Conservation (phyloP, 2,888 invertebrate genomes). For the Xestobium rufovillosum region DNA sequence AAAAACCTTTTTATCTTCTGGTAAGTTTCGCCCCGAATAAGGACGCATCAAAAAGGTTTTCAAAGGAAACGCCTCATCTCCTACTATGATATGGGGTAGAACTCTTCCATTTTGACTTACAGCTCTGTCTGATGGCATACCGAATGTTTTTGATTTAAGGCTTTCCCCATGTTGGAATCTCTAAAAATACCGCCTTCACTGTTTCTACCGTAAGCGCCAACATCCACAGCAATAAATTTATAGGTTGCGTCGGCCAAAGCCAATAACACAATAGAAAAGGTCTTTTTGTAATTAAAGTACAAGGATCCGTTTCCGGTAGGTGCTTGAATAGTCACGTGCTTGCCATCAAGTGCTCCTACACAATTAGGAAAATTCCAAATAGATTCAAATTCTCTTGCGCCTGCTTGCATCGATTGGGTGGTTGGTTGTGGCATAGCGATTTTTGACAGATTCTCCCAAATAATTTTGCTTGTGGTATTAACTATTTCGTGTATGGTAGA, state of each 20-base stretch:
- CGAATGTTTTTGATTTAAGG: constrained; percentile 17
- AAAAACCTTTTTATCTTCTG: constrained; percentile 20
- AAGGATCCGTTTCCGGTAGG: constrained; percentile 21
- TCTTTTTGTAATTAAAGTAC: constrained; percentile 16
- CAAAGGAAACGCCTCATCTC: constrained; percentile 24
- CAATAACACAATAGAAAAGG: constrained; percentile 17
- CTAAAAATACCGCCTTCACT: constrained; percentile 17
- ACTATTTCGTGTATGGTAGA: constrained; percentile 25
- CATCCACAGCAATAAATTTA: constrained; percentile 17
- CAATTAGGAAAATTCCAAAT: constrained; percentile 26
- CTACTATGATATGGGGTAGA: constrained; percentile 15
- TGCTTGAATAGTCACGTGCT: constrained; percentile 21
- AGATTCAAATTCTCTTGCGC: constrained; percentile 17
- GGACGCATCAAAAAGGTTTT: constrained; percentile 25
- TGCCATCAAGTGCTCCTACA: constrained; percentile 22
- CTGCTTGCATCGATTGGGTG: constrained; percentile 15
- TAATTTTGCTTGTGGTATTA: constrained; percentile 17
- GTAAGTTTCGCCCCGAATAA: constrained; percentile 21
- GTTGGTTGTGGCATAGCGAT: constrained; percentile 19
- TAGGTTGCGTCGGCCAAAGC: constrained; percentile 12
- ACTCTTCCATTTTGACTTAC: constrained; percentile 13
- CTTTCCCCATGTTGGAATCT: constrained; percentile 19
- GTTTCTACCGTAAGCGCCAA: constrained; percentile 16
- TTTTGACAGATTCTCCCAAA: constrained; percentile 14
- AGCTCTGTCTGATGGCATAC: constrained; percentile 12